Conservation (phyloP, 2,888 invertebrate species). For the Synanthedon tipuliformis region DNA sequence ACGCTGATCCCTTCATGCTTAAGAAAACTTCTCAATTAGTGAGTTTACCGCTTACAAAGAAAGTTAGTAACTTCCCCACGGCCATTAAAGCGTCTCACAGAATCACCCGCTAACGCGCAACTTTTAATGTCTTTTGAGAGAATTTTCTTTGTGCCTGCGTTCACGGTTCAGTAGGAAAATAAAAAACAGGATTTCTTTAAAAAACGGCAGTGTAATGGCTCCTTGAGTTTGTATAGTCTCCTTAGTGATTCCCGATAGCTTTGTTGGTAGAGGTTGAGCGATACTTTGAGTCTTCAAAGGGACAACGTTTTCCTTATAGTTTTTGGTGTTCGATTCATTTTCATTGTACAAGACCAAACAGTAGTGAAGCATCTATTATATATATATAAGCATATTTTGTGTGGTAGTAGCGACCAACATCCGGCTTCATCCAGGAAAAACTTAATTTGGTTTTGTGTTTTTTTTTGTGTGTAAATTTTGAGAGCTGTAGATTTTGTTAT, state of each 20-base stretch:
- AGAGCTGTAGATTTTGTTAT: no score
- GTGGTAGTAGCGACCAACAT: no score
- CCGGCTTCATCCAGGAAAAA: no score
- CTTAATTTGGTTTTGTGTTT: no score
- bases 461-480: no score
- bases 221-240: background rate
- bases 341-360: no score
- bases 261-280: no score
- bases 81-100: background rate
- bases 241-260: background rate
- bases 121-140: constrained; percentile 48
- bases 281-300: no score
- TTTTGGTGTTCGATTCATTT: no score
- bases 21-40: constrained; percentile 2
- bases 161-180: constrained; percentile 23
- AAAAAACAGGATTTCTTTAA: constrained; percentile 20
- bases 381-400: no score
- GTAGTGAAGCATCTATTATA: no score
- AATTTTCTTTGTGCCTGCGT: constrained; percentile 31
- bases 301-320: no score
- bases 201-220: background rate
- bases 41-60: constrained; percentile 2
- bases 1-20: background rate
- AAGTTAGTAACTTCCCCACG: background rate
- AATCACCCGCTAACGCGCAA: constrained; percentile 25